Percentiles rank a stretch among this genome's conserved stretches.
phyloP scores from a whole-genome alignment of 2,113 vertebrate species.

The Pycnonotus jocosus region DNA sequence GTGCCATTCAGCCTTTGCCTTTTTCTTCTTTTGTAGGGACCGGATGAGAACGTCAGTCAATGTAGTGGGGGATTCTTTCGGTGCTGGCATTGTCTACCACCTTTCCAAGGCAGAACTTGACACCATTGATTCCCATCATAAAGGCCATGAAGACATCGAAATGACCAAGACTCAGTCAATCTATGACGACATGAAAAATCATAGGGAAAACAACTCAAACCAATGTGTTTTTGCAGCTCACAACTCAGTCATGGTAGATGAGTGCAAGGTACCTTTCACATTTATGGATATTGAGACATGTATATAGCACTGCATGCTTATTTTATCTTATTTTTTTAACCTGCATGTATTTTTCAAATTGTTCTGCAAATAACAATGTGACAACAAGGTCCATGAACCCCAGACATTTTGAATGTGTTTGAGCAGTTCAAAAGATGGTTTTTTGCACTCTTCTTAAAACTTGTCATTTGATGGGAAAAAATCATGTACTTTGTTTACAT shows the following conservation, averaged over 20 bases:
- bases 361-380: constrained; percentile 66
- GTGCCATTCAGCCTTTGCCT: not conserved
- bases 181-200: constrained; percentile 96
- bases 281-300: constrained; percentile 92
- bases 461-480: constrained; percentile 33
- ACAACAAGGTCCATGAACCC: constrained; percentile 73
- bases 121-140: constrained; percentile 82
- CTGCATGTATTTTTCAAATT: constrained; percentile 65
- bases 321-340: constrained; percentile 60
- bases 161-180: constrained; percentile 94
- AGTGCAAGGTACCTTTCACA: constrained; percentile 96
- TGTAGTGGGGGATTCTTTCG: constrained; percentile 95
- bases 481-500: constrained; percentile 57
- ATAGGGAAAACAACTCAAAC: constrained; percentile 97
- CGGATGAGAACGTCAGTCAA: constrained; percentile 98
- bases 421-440: not conserved
- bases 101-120: constrained; percentile 94
- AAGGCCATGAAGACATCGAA: constrained; percentile 89
- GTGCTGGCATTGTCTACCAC: constrained; percentile 95
- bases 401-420: constrained; percentile 53
- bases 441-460: constrained; percentile 42
- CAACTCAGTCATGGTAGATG: constrained; percentile 96
- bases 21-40: constrained; percentile 77
- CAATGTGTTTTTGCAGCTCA: constrained; percentile 94
- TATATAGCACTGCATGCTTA: constrained; percentile 83